Evolutionary conservation across 2,797 vertebrate species (phyloP).

Genomic region (Spinus pinus): DNA sequence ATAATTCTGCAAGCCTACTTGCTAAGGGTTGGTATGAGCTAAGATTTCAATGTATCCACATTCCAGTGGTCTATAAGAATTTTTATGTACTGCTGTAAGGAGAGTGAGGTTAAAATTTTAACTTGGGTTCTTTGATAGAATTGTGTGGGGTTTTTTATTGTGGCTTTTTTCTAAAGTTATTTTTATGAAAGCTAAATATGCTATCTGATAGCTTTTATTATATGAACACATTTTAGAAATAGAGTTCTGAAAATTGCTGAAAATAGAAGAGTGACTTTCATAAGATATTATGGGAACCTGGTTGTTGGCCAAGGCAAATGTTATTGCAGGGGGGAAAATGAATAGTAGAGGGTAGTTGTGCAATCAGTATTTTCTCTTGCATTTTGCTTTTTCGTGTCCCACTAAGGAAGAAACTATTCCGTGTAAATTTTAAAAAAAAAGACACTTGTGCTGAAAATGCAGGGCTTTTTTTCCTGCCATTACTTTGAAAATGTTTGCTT

Average conservation of each 20-base stretch:
- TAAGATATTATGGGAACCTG: not conserved
- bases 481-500: not conserved
- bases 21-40: not conserved
- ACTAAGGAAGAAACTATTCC: not conserved
- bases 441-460: not conserved
- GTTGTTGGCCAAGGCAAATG: not conserved
- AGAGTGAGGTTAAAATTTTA: not conserved
- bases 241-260: not conserved
- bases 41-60: not conserved
- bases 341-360: not conserved
- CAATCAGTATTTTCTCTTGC: not conserved
- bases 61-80: not conserved
- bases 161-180: too few species aligned
- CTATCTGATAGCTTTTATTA: not conserved
- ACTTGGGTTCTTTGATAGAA: not conserved
- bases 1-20: not conserved
- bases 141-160: not conserved
- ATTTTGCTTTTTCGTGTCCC: not conserved
- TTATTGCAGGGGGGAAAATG: rapidly evolving
- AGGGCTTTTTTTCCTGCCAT: not conserved
- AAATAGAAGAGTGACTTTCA: not conserved
- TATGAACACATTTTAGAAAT: not conserved
- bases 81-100: not conserved
- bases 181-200: not conserved
- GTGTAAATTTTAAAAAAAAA: not conserved